These are phyloP conservation scores for Macrophya annulata DNA, from an alignment of 2,888 invertebrate genomes.

Conservation along the genomic window DNA sequence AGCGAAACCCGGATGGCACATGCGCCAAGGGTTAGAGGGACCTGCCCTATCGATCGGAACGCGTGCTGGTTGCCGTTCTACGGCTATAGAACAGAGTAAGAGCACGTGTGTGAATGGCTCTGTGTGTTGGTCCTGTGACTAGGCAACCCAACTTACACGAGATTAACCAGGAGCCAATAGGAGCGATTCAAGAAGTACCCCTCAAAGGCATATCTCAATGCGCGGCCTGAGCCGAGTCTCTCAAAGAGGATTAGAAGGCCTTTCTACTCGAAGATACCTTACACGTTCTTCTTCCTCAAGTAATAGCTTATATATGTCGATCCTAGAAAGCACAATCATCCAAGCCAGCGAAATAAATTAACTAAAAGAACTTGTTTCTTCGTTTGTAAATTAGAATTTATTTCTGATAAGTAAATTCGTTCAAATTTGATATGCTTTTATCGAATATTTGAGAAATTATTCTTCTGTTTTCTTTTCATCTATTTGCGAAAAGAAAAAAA, in stretches of 20 bases:
- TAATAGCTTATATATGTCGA: slow-evolving; percentile 26
- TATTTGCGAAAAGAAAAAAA: too few species aligned
- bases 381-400: background rate
- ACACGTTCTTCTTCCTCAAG: slow-evolving; percentile 46
- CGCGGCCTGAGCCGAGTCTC: slow-evolving; percentile 74
- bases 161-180: slow-evolving; percentile 77
- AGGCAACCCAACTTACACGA: slow-evolving; percentile 78
- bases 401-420: background rate
- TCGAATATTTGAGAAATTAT: background rate
- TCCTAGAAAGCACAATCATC: slow-evolving; percentile 36
- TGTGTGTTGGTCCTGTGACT: slow-evolving; percentile 73
- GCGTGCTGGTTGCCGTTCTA: slow-evolving; percentile 58
- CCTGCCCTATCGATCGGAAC: slow-evolving; percentile 77
- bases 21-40: slow-evolving; percentile 76
- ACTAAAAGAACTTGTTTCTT: background rate
- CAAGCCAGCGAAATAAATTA: background rate
- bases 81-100: slow-evolving; percentile 26
- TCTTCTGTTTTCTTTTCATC: background rate
- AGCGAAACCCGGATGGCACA: slow-evolving; percentile 65
- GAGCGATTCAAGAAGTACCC: slow-evolving; percentile 69
- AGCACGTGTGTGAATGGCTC: slow-evolving; percentile 71
- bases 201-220: slow-evolving; percentile 77
- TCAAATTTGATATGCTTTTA: background rate
- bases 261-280: slow-evolving; percentile 72
- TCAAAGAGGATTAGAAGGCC: slow-evolving; percentile 78